Evolutionary conservation across 2,888 invertebrate genomes (phyloP).

Genomic region (Gandaritis pyraliata): DNA sequence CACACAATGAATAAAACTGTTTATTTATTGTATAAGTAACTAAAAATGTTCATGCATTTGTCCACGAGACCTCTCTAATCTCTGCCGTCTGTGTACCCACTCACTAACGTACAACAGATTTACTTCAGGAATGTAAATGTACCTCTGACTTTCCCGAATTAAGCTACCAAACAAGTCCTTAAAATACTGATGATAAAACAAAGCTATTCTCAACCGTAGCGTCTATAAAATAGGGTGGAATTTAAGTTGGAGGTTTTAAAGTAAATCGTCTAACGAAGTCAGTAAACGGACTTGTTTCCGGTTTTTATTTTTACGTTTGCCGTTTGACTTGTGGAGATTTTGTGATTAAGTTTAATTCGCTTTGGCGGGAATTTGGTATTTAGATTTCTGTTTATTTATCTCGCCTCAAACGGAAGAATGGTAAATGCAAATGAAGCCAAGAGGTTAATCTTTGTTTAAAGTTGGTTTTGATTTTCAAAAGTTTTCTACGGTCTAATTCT

Average conservation of each 20-base stretch:
- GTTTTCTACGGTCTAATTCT: neutral
- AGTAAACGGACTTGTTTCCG: slow-evolving; percentile 62
- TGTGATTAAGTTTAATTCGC: slow-evolving; percentile 56
- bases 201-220: slow-evolving; percentile 27
- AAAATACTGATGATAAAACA: slow-evolving; percentile 5
- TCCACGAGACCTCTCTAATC: slow-evolving; percentile 46
- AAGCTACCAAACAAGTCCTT: slow-evolving; percentile 46
- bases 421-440: slow-evolving; percentile 8
- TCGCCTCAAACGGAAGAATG: slow-evolving; percentile 13
- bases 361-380: slow-evolving; percentile 49
- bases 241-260: slow-evolving; percentile 25
- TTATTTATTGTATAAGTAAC: neutral
- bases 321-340: slow-evolving; percentile 58
- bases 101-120: slow-evolving; percentile 73
- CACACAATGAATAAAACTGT: neutral
- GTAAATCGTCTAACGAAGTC: slow-evolving; percentile 56
- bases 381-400: slow-evolving; percentile 41
- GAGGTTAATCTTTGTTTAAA: slow-evolving; percentile 2
- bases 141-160: slow-evolving; percentile 58
- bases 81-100: slow-evolving; percentile 55
- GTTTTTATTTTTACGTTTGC: slow-evolving; percentile 59
- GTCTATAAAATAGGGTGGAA: slow-evolving; percentile 6
- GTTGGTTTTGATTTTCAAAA: neutral
- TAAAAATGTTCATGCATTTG: slow-evolving; percentile 24
- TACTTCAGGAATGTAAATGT: slow-evolving; percentile 68